phyloP scores from a whole-genome alignment of 2,113 vertebrate genomes.

The Odontesthes bonariensis region DNA sequence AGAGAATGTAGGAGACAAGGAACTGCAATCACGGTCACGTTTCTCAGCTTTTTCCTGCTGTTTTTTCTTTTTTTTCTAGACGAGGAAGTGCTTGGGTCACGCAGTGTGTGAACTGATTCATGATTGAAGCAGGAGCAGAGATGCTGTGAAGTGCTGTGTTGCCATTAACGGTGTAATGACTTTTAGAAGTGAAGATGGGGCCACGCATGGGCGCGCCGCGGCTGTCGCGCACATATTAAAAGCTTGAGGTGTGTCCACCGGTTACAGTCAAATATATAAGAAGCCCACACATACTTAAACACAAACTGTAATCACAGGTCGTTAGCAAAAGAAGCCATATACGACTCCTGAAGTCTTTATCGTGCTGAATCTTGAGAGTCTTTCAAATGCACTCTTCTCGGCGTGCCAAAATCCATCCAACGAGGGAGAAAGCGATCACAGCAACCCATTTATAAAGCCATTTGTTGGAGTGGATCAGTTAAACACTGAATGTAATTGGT shows the following conservation, averaged over 20 bases:
- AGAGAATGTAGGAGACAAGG: constrained; percentile 5
- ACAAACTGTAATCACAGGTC: background rate
- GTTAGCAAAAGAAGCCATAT: background rate
- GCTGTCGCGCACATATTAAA: constrained; percentile 1
- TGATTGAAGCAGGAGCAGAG: constrained; percentile 49
- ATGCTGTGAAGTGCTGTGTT: constrained; percentile 40
- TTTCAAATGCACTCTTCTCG: no score
- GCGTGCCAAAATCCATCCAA: no score
- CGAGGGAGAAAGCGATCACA: no score
- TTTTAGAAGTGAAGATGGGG: constrained; percentile 39
- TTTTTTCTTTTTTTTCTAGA: constrained; percentile 25
- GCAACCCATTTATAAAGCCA: no score
- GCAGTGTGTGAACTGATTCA: constrained; percentile 35
- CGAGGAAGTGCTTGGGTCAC: constrained; percentile 26
- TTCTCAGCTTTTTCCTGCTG: constrained; percentile 4
- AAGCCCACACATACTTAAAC: background rate
- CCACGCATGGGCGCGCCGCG: background rate
- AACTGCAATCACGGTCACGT: background rate
- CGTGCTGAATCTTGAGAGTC: background rate
- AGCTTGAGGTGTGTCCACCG: background rate
- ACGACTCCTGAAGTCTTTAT: background rate
- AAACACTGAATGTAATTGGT: background rate
- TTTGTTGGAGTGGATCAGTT: no score
- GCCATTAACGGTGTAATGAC: constrained; percentile 47
- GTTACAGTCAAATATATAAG: background rate